A percentile compares a stretch with the other conserved stretches of the same genome.
These are phyloP conservation scores for Macrotrachela quadricornifera DNA, from an alignment of 1,140 invertebrate genomes.

Conservation along the genomic window DNA sequence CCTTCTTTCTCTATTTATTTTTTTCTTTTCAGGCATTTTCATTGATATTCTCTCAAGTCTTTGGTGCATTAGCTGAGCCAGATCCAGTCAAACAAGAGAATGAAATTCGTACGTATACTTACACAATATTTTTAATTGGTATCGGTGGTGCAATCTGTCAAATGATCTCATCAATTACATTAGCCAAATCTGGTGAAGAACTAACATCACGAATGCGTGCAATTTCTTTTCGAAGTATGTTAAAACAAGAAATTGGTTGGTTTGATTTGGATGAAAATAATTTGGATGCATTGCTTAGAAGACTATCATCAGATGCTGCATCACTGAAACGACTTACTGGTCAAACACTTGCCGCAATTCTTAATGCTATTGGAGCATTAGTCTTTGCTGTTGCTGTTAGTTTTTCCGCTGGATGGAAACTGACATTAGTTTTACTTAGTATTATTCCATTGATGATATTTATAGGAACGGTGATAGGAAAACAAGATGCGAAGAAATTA, in stretches of 20 bases:
- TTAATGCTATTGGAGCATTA: slow-evolving; percentile 32
- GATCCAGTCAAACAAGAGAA: slow-evolving; percentile 36
- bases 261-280: slow-evolving; percentile 35
- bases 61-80: slow-evolving; percentile 16
- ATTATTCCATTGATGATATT: slow-evolving; percentile 41
- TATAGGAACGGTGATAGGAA: slow-evolving; percentile 24
- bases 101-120: slow-evolving; percentile 26
- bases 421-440: slow-evolving; percentile 53
- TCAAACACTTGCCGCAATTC: slow-evolving; percentile 23
- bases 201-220: slow-evolving; percentile 44
- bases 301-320: slow-evolving; percentile 36
- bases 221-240: slow-evolving; percentile 39
- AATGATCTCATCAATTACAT: too few species aligned
- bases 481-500: neutral
- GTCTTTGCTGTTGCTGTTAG: slow-evolving; percentile 45
- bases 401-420: slow-evolving; percentile 53
- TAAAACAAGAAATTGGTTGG: slow-evolving; percentile 34
- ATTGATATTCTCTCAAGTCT: slow-evolving; percentile 45
- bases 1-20: slow-evolving; percentile 40
- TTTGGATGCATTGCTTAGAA: slow-evolving; percentile 33
- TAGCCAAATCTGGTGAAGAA: slow-evolving; percentile 38
- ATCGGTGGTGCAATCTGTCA: too few species aligned
- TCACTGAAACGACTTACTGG: slow-evolving; percentile 37
- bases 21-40: slow-evolving; percentile 39
- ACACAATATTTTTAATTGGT: too few species aligned